Percentiles rank a stretch among this genome's conserved stretches.
Conservation (phyloP, 1,140 invertebrate species). For the Sycobia sp. region DNA sequence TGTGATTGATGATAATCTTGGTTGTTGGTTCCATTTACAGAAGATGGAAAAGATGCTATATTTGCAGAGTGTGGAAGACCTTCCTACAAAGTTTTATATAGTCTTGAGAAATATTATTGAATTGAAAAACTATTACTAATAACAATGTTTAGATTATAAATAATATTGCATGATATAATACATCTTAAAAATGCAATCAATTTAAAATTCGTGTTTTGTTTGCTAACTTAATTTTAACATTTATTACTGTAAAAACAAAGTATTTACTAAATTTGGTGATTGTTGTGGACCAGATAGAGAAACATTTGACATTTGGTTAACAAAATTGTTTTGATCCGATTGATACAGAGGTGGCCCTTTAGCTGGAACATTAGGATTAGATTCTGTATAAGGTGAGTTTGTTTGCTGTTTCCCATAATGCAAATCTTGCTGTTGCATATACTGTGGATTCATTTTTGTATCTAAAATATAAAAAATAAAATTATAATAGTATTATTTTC, state of each 20-base stretch:
- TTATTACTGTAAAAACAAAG: no score
- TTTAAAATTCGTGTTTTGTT: no score
- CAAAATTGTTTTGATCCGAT: conserved; percentile 42
- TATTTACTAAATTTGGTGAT: conserved; percentile 11
- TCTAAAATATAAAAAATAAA: conserved; percentile 9
- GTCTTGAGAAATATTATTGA: no score
- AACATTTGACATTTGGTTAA: conserved; percentile 48
- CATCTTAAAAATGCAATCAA: no score
- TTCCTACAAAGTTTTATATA: neutral
- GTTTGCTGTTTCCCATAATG: conserved; percentile 38
- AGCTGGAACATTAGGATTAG: conserved; percentile 44
- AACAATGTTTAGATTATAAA: no score
- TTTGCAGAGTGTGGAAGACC: conserved; percentile 26
- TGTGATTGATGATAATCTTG: conserved; percentile 34
- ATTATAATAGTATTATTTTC: no score
- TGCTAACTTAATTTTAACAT: no score
- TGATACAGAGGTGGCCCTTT: conserved; percentile 36
- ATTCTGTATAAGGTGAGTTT: conserved; percentile 39
- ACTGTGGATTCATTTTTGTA: conserved; percentile 52
- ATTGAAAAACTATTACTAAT: no score
- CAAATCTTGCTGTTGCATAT: conserved; percentile 46
- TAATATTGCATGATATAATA: no score
- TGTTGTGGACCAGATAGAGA: conserved; percentile 40
- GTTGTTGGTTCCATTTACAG: conserved; percentile 44
- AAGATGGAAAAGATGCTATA: conserved; percentile 32